Evolutionary conservation across 2,888 invertebrate species (phyloP), one percentile per base, ranked within the genome.

Genomic region (Lasioglossum marginatum): DNA sequence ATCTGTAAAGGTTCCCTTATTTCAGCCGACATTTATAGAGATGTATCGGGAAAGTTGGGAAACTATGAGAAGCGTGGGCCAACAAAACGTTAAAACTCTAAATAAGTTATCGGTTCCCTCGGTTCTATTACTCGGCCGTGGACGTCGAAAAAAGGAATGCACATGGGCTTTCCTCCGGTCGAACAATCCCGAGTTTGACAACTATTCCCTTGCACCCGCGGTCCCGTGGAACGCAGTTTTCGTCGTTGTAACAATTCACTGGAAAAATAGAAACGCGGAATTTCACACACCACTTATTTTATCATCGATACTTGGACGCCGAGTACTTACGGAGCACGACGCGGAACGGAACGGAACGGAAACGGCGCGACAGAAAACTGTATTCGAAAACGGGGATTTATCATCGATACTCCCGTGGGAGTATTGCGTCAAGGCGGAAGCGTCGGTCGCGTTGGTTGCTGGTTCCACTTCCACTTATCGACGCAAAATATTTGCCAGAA

Each of bases 401-500:
- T 77, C 85, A 74, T 70, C 79, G 79, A 80, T 74, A 48, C 71
- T 40, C 19, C 27, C 66, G 8, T 5, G 34, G 27, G 37, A 31
- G 40, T 40, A 70, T 37, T 34, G 63, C 23, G 84, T 34, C 43
- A 43, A 57, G 82, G 79, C 40, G 40, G 37, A 60, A 73, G 40
- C 77, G 84, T 89, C 80, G 77, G 79, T 60, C 43, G 77, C 78
- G 60, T 72, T 78, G 79, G 80, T 82, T 83, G 85, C 88, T 77
- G 66, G 76, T 43, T 71, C 52, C 73, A 71, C 78, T 84, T 85
- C 84, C 75, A 79, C 81, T 80, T 82, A 85, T 87, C 80, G 82
- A 82, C 83, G 79, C 83, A 85, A 89, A 89, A 86, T 87, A 89
- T 87, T 84, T 83, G 82, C 79, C 74, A 76, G 81, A 86, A 89